Conservation (phyloP, 1,140 invertebrate genomes). For the Hycleus phaleratus region DNA sequence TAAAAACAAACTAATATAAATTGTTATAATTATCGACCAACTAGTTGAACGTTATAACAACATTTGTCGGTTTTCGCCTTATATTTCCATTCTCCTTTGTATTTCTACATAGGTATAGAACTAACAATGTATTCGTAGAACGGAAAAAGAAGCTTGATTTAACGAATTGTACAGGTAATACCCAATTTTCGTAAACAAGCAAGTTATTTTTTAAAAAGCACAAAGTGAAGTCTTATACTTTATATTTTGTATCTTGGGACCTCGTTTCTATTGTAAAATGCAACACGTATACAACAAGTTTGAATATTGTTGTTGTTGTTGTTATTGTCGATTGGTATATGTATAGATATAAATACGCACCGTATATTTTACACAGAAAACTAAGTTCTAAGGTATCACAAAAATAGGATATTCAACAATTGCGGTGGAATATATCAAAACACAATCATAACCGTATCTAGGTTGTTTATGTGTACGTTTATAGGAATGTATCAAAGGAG, state of each 20-base stretch:
- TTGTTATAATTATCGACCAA: too few species aligned
- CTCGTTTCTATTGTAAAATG: slow-evolving; percentile 6
- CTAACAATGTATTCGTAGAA: neutral
- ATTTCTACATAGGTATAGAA: too few species aligned
- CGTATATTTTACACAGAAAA: neutral
- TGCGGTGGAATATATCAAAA: slow-evolving; percentile 13
- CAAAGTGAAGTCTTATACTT: slow-evolving; percentile 9
- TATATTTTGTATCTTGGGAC: neutral
- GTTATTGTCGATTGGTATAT: neutral
- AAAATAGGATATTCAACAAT: slow-evolving; percentile 15
- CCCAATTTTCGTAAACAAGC: slow-evolving; percentile 16
- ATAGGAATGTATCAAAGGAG: neutral
- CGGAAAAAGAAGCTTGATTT: neutral
- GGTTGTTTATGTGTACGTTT: slow-evolving; percentile 5
- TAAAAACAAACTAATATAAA: too few species aligned
- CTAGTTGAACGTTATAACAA: too few species aligned
- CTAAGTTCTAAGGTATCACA: slow-evolving; percentile 15
- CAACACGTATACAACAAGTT: neutral
- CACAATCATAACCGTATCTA: slow-evolving; percentile 9
- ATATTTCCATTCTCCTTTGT: too few species aligned
- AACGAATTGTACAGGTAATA: slow-evolving; percentile 5
- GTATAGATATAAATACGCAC: neutral
- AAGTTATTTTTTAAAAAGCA: slow-evolving; percentile 4
- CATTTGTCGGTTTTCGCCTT: too few species aligned
- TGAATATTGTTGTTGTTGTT: too few species aligned